Evolutionary conservation across 2,797 vertebrate species (phyloP).

Genomic region (Coreius guichenoti): DNA sequence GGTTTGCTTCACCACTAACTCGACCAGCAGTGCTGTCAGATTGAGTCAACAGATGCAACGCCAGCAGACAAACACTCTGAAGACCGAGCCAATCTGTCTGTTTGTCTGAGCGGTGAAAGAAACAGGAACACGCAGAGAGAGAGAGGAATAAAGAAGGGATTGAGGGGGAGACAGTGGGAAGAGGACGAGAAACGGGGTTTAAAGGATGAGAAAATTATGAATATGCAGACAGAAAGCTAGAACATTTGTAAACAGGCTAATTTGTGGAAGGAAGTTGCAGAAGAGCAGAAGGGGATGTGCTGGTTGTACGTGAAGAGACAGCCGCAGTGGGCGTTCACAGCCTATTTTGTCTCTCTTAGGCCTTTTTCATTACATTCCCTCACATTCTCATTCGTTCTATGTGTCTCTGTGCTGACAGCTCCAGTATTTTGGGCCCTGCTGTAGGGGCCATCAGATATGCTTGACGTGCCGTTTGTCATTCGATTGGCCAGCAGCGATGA

Average conservation of each 20-base stretch:
- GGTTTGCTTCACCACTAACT: conserved; percentile 36
- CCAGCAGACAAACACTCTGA: conserved; percentile 39
- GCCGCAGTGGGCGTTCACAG: conserved; percentile 30
- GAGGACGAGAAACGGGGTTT: not conserved
- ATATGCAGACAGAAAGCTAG: conserved; percentile 21
- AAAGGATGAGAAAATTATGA: not conserved
- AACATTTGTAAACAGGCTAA: conserved; percentile 36
- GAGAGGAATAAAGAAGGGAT: conserved; percentile 22
- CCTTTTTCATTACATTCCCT: conserved; percentile 21
- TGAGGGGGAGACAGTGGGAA: not conserved
- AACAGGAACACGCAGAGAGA: conserved; percentile 30
- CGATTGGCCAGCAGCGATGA: conserved; percentile 39
- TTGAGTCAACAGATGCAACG: conserved; percentile 57
- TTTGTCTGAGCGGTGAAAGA: conserved; percentile 9
- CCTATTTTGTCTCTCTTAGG: conserved; percentile 22
- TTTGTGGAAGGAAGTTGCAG: conserved; percentile 19
- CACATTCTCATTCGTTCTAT: conserved; percentile 6
- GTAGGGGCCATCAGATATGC: conserved; percentile 30
- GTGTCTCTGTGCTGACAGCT: conserved; percentile 29
- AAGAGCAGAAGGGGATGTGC: conserved; percentile 19
- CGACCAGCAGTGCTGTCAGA: conserved; percentile 56
- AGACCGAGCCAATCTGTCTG: conserved; percentile 51
- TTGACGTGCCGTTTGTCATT: conserved; percentile 38
- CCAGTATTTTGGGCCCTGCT: conserved; percentile 52
- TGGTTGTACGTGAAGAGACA: conserved; percentile 18